Percentiles rank a stretch among this genome's conserved stretches.
These are phyloP conservation scores for Vimba vimba DNA, from an alignment of 2,113 vertebrate genomes.

Conservation along the genomic window DNA sequence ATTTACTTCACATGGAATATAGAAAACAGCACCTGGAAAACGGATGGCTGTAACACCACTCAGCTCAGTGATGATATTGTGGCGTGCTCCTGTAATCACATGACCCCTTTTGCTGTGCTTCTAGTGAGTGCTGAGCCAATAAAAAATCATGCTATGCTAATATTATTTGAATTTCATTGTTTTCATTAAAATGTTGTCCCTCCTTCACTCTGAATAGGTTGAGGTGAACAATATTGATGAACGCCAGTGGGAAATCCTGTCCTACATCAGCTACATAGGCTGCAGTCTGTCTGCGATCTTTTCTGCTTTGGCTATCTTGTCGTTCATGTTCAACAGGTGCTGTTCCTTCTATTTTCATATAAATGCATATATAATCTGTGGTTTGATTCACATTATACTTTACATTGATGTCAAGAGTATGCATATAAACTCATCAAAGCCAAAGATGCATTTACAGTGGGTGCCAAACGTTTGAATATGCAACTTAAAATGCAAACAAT, in stretches of 20 bases:
- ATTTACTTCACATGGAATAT: background rate
- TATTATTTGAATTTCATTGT: background rate
- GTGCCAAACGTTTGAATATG: background rate
- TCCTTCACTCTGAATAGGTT: slow-evolving; percentile 51
- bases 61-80: background rate
- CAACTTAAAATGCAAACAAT: background rate
- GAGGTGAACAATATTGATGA: slow-evolving; percentile 12
- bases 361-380: background rate
- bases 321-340: slow-evolving; percentile 62
- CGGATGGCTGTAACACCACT: slow-evolving; percentile 1
- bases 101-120: slow-evolving; percentile 70
- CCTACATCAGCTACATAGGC: slow-evolving; percentile 70
- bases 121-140: slow-evolving; percentile 58
- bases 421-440: background rate
- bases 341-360: background rate
- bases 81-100: slow-evolving; percentile 63
- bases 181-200: background rate
- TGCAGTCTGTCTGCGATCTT: slow-evolving; percentile 71
- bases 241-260: slow-evolving; percentile 67
- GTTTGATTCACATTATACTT: background rate
- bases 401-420: background rate
- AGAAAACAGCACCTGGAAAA: slow-evolving; percentile 28
- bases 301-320: slow-evolving; percentile 59
- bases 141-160: background rate
- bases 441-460: background rate